Evolutionary conservation across 2,888 invertebrate species (phyloP).

Genomic region (Drosophila quinaria): DNA sequence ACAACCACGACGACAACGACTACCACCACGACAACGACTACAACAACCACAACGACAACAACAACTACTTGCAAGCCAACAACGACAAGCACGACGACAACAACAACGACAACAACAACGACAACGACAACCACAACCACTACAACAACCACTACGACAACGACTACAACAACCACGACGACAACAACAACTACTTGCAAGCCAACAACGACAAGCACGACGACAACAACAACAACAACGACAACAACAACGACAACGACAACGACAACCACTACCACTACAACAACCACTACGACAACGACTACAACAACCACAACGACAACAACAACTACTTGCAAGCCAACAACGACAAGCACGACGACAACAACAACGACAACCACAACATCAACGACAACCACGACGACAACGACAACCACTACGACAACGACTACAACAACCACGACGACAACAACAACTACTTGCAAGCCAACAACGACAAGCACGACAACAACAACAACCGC

Average conservation of each 20-base stretch:
- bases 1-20: conserved; percentile 6
- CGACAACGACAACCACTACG: background rate
- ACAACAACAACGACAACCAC: background rate
- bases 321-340: too few relatives aligned
- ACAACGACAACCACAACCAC: conserved; percentile 15
- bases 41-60: background rate
- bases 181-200: background rate
- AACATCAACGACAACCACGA: conserved; percentile 12
- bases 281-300: background rate
- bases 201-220: too few relatives aligned
- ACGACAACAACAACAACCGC: conserved; percentile 1
- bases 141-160: background rate
- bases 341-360: too few relatives aligned
- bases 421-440: conserved; percentile 17
- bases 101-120: too few relatives aligned
- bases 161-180: background rate
- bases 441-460: conserved; percentile 1
- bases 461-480: background rate
- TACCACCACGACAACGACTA: background rate
- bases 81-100: too few relatives aligned
- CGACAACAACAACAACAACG: conserved; percentile 16
- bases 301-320: conserved; percentile 1
- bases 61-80: too few relatives aligned
- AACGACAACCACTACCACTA: background rate
- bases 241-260: conserved; percentile 6